These are phyloP conservation scores for Sitobion miscanthi DNA, from an alignment of 1,140 invertebrate species.

Conservation along the genomic window DNA sequence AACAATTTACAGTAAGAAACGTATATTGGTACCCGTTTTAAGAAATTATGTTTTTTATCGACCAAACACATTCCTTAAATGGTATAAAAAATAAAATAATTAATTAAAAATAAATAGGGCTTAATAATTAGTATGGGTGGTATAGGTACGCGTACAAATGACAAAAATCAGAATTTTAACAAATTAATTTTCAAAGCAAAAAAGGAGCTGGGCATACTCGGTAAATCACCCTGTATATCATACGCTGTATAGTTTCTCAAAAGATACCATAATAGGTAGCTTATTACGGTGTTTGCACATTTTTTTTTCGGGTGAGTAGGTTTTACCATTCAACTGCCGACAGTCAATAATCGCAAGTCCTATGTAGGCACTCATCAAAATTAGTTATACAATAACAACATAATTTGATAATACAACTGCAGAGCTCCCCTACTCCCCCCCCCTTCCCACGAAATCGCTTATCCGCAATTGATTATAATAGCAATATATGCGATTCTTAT, in stretches of 20 bases:
- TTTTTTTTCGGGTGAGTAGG: not conserved
- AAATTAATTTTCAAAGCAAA: too few species aligned
- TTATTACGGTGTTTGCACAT: not conserved
- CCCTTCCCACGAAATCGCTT: rapidly evolving
- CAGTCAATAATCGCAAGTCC: not conserved
- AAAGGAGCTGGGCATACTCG: too few species aligned
- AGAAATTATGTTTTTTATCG: not conserved
- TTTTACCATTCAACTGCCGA: not conserved
- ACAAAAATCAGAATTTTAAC: too few species aligned
- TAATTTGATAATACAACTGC: not conserved
- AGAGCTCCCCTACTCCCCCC: too few species aligned
- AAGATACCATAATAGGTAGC: too few species aligned
- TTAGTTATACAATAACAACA: not conserved
- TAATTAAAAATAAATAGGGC: not conserved
- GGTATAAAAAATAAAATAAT: not conserved
- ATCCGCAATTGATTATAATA: not conserved
- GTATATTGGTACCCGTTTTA: not conserved
- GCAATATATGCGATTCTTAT: not conserved
- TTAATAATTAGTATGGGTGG: too few species aligned
- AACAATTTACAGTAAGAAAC: not conserved
- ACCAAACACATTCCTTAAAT: not conserved
- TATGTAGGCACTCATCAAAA: not conserved
- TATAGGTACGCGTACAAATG: too few species aligned
- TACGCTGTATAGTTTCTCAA: too few species aligned
- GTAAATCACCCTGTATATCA: too few species aligned